Evolutionary conservation across 2,888 invertebrate species (phyloP).

Genomic region (Scaptodrosophila latifasciaeformis): DNA sequence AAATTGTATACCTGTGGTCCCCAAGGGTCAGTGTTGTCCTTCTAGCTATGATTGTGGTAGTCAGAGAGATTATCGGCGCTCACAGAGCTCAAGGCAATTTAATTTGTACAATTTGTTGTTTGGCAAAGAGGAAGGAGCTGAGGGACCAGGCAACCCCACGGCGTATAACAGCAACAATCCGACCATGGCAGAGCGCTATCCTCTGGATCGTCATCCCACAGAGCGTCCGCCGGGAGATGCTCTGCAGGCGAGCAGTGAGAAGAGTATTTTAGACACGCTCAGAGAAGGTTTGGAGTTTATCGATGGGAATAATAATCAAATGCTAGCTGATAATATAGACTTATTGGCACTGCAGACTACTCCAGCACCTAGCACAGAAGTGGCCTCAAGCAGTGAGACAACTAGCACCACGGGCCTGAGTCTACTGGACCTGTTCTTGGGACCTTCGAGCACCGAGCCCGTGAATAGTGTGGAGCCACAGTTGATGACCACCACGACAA

Average conservation of each 20-base stretch:
- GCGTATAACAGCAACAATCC: constrained; percentile 23
- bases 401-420: constrained; percentile 58
- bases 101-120: constrained; percentile 72
- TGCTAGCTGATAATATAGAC: constrained; percentile 61
- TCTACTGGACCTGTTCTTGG: constrained; percentile 66
- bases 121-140: constrained; percentile 62
- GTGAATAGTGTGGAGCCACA: constrained; percentile 27
- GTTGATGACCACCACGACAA: constrained; percentile 39
- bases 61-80: constrained; percentile 72
- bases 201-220: constrained; percentile 64
- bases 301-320: constrained; percentile 69
- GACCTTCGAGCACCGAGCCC: constrained; percentile 53
- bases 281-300: constrained; percentile 73
- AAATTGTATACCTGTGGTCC: constrained; percentile 85
- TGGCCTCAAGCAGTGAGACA: neutral
- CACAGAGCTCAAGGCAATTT: constrained; percentile 70
- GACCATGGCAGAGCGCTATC: constrained; percentile 58
- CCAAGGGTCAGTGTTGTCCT: constrained; percentile 88
- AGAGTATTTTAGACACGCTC: constrained; percentile 71
- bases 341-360: constrained; percentile 34
- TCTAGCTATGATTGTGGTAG: constrained; percentile 88
- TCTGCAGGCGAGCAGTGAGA: constrained; percentile 57
- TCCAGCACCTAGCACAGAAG: neutral
- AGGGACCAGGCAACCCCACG: constrained; percentile 28
- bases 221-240: constrained; percentile 25